phyloP scores from a whole-genome alignment of 2,113 vertebrate genomes.

The Ailurus styani region DNA sequence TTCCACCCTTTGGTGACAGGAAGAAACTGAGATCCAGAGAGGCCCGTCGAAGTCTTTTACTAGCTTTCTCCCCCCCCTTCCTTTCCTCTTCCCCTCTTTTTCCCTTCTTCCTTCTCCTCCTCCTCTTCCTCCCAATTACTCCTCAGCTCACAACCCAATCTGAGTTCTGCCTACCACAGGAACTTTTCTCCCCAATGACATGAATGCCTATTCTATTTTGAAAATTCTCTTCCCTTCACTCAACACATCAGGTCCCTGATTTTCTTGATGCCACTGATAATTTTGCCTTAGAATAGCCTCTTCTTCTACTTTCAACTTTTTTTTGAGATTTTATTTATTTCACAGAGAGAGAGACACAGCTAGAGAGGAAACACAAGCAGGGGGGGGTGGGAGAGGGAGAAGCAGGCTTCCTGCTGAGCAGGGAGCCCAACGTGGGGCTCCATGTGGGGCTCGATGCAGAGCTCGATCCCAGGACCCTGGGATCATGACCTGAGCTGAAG shows the following conservation, averaged over 20 bases:
- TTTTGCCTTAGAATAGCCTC: not conserved
- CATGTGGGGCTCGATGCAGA: no score
- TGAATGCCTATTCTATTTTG: fast-evolving
- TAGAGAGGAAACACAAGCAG: no score
- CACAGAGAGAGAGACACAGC: no score
- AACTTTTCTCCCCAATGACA: not conserved
- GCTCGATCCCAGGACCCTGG: no score
- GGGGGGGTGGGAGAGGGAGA: no score
- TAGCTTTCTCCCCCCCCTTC: not conserved
- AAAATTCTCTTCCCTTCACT: not conserved
- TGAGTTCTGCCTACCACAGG: not conserved
- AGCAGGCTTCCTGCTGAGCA: no score
- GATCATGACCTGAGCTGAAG: no score
- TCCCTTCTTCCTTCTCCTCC: not conserved
- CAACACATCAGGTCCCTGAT: not conserved
- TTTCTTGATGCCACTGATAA: not conserved
- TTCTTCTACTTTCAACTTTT: not conserved
- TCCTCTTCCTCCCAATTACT: not conserved
- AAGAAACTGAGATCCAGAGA: not conserved
- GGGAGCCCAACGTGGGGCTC: no score
- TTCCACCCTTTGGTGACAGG: not conserved
- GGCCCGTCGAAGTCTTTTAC: not conserved
- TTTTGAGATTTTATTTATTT: no score
- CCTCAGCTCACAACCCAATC: not conserved
- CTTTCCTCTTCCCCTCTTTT: not conserved